Conservation (phyloP, 1,140 invertebrate species). For the Gryllus bimaculatus region DNA sequence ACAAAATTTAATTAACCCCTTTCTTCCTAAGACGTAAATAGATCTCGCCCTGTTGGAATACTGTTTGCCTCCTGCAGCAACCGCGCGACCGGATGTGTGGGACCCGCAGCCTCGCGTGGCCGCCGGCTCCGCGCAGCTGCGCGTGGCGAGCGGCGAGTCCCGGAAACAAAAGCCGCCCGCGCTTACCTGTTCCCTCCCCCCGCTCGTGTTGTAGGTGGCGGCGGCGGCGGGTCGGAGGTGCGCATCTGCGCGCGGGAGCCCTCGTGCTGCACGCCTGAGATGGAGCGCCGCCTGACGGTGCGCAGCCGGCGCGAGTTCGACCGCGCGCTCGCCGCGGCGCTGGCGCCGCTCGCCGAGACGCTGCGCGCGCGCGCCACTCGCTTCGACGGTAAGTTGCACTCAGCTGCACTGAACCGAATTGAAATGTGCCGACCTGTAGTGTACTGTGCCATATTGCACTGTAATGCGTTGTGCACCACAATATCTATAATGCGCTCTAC, state of each 20-base stretch:
- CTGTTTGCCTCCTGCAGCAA: too few relatives aligned
- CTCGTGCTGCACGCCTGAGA: slow-evolving; percentile 36
- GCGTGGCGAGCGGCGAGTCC: too few relatives aligned
- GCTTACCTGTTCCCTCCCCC: too few relatives aligned
- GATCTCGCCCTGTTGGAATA: too few relatives aligned
- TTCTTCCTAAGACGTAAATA: too few relatives aligned
- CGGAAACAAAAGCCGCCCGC: too few relatives aligned
- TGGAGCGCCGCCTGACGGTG: slow-evolving; percentile 34
- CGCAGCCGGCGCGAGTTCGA: slow-evolving; percentile 35
- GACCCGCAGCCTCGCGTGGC: too few relatives aligned
- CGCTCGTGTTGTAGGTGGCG: too few relatives aligned
- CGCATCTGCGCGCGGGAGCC: slow-evolving; percentile 32
- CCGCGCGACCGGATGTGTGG: too few relatives aligned
- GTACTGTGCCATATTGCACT: background rate
- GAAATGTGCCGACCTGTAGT: background rate
- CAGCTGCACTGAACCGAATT: background rate
- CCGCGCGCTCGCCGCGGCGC: slow-evolving; percentile 28
- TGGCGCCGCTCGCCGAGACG: slow-evolving; percentile 28
- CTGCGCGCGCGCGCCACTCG: slow-evolving; percentile 30
- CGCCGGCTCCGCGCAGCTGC: too few relatives aligned
- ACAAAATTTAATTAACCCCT: too few relatives aligned
- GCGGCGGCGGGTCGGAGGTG: slow-evolving; percentile 29
- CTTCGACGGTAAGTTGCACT: slow-evolving; percentile 33
- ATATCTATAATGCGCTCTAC: too few relatives aligned
- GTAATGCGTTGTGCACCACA: background rate